Percentiles rank a stretch among this genome's conserved stretches.
phyloP scores from a whole-genome alignment of 2,888 invertebrate genomes.

The Ophraella communa region DNA sequence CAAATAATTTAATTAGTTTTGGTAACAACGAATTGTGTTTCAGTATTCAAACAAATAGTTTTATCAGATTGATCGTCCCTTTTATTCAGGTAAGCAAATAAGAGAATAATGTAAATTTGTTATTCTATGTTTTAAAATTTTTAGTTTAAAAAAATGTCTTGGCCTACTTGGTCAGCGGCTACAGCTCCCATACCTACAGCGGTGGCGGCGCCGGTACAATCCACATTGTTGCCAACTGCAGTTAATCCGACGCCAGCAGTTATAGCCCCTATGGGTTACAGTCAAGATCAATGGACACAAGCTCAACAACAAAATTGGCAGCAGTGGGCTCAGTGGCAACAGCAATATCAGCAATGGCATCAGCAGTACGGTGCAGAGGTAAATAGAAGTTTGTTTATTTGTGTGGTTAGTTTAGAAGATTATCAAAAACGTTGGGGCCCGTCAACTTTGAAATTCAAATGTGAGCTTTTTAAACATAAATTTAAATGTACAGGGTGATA shows the following conservation, averaged over 20 bases:
- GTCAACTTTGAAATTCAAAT: too few species aligned
- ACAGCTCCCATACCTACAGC: conserved; percentile 40
- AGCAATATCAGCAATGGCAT: conserved; percentile 79
- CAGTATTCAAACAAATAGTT: conserved; percentile 22
- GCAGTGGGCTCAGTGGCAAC: conserved; percentile 80
- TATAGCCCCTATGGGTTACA: conserved; percentile 59
- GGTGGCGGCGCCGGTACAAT: conserved; percentile 37
- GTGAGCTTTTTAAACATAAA: too few species aligned
- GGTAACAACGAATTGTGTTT: conserved; percentile 9
- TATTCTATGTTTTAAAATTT: conserved; percentile 13
- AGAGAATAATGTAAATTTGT: background rate
- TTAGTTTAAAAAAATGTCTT: conserved; percentile 51
- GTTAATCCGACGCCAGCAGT: conserved; percentile 40
- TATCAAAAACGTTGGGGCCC: too few species aligned
- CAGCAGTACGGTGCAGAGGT: conserved; percentile 78
- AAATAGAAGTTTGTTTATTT: conserved; percentile 29
- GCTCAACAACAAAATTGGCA: conserved; percentile 76
- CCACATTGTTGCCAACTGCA: conserved; percentile 38
- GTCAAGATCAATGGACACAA: conserved; percentile 72
- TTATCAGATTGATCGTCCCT: conserved; percentile 12
- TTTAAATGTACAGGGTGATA: too few species aligned
- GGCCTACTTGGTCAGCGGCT: conserved; percentile 54
- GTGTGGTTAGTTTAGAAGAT: background rate
- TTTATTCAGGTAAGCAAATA: background rate
- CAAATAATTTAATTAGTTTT: too few species aligned